Percentiles rank a stretch among this genome's conserved stretches.
These are phyloP conservation scores for Zelleria hepariella DNA, from an alignment of 2,888 invertebrate genomes.

Conservation along the genomic window DNA sequence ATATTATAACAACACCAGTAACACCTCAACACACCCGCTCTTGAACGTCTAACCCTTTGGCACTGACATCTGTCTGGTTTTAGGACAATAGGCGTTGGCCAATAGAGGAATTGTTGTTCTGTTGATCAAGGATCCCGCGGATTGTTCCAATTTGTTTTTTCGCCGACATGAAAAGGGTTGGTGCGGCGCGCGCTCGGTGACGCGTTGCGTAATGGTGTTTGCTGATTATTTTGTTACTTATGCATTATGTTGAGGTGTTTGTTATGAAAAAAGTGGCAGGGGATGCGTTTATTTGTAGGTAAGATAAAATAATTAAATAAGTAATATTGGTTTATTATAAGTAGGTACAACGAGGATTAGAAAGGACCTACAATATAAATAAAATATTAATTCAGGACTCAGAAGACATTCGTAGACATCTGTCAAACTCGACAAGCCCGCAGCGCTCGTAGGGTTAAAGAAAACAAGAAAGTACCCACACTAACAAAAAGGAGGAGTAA, in stretches of 20 bases:
- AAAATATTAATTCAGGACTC: too few species aligned
- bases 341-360: too few species aligned
- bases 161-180: neutral
- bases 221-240: too few species aligned
- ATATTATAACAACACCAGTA: constrained; percentile 10
- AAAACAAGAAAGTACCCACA: neutral
- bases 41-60: constrained; percentile 24
- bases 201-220: neutral
- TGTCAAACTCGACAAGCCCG: too few species aligned
- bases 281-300: too few species aligned
- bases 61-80: constrained; percentile 15
- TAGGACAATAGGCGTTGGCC: constrained; percentile 21
- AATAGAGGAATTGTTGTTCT: neutral
- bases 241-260: too few species aligned
- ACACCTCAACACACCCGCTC: constrained; percentile 11
- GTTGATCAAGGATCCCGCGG: neutral
- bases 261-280: too few species aligned
- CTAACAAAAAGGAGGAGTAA: neutral
- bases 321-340: too few species aligned
- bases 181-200: neutral
- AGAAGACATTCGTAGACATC: too few species aligned
- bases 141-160: neutral
- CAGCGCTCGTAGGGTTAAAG: too few species aligned
- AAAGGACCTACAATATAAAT: too few species aligned
- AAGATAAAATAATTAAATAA: too few species aligned